Conservation (phyloP, 2,888 invertebrate genomes). For the Cecidostiba fungosa region DNA sequence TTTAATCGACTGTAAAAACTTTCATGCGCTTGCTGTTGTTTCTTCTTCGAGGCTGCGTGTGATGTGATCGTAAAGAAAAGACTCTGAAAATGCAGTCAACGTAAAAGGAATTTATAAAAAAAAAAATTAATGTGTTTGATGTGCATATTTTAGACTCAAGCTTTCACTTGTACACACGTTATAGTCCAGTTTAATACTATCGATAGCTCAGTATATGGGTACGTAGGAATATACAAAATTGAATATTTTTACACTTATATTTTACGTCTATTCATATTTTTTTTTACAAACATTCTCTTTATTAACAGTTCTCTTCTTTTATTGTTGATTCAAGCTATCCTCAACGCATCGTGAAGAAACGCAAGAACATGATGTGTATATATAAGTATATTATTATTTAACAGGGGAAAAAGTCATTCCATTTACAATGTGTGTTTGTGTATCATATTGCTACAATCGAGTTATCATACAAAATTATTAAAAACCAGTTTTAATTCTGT, state of each 20-base stretch:
- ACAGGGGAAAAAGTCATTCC: conserved; percentile 42
- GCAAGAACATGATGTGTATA: conserved; percentile 4
- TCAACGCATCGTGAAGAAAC: conserved; percentile 12
- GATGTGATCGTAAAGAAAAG: not conserved
- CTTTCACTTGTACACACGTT: not conserved
- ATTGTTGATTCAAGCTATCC: conserved; percentile 10
- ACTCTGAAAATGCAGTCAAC: not conserved
- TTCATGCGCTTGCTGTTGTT: not conserved
- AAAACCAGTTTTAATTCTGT: not conserved
- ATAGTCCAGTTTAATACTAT: not conserved
- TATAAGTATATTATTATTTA: conserved; percentile 46
- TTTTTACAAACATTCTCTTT: conserved; percentile 53
- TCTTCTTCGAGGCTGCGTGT: not conserved
- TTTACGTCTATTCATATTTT: conserved; percentile 40
- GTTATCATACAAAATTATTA: conserved; percentile 43
- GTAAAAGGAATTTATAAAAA: no score
- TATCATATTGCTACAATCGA: not conserved
- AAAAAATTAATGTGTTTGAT: not conserved
- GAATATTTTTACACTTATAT: conserved; percentile 54
- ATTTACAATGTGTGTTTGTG: conserved; percentile 36
- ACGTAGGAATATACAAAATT: conserved; percentile 56
- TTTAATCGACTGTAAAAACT: conserved; percentile 34
- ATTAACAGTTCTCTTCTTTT: conserved; percentile 48
- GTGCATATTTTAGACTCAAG: not conserved
- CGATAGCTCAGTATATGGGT: conserved; percentile 13